phyloP scores from a whole-genome alignment of 2,113 vertebrate genomes.

The western clawed frog (Xenopus tropicalis) region DNA sequence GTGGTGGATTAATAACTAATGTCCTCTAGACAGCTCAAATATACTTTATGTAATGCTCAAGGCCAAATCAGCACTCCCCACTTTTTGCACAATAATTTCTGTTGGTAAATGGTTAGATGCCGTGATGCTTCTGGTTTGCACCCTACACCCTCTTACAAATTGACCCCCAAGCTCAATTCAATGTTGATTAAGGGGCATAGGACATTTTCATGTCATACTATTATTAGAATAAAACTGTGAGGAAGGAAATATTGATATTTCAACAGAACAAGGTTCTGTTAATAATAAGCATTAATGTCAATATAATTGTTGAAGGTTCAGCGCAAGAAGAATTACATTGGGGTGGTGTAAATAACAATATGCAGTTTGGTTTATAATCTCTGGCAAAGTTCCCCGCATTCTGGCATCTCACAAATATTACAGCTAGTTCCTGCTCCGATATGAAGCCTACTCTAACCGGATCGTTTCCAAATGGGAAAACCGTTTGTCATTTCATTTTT shows the following conservation, averaged over 20 bases:
- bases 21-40: too few species aligned
- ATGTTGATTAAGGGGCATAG: too few species aligned
- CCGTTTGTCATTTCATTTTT: conserved; percentile 20
- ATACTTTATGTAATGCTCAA: too few species aligned
- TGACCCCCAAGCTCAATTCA: too few species aligned
- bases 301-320: conserved; percentile 4
- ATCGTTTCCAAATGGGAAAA: conserved; percentile 9
- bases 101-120: too few species aligned
- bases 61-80: too few species aligned
- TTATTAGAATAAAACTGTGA: not conserved
- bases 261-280: not conserved
- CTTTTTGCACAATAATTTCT: too few species aligned
- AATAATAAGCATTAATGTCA: not conserved
- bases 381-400: not conserved
- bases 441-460: not conserved
- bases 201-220: too few species aligned
- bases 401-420: not conserved
- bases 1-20: too few species aligned
- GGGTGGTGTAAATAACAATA: not conserved
- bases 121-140: too few species aligned
- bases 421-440: conserved; percentile 4
- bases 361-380: conserved; percentile 3
- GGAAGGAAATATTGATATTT: not conserved
- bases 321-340: not conserved
- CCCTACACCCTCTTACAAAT: too few species aligned